Percentiles rank a stretch among this genome's conserved stretches.
phyloP scores from a whole-genome alignment of 1,140 invertebrate species.

The Drosophila sp. region DNA sequence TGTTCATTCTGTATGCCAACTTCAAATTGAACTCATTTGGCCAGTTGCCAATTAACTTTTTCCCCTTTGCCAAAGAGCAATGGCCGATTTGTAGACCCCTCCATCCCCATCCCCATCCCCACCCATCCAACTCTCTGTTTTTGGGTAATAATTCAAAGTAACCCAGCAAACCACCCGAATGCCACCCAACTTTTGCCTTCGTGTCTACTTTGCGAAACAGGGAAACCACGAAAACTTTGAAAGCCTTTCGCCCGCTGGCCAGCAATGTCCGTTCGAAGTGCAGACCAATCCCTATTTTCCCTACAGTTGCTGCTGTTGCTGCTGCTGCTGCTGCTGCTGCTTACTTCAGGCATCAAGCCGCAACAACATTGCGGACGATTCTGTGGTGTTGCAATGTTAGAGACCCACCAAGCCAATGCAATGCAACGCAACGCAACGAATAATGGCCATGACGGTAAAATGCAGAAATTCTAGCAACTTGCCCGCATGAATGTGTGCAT shows the following conservation, averaged over 20 bases:
- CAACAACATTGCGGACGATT: conserved; percentile 34
- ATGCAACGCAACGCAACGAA: not conserved
- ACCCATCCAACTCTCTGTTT: conserved; percentile 8
- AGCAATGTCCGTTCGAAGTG: conserved; percentile 53
- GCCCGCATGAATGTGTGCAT: conserved; percentile 28
- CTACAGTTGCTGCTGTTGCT: not conserved
- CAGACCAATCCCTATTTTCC: conserved; percentile 33
- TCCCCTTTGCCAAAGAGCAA: conserved; percentile 33
- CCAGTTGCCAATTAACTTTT: conserved; percentile 55
- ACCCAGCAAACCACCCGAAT: not conserved
- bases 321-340: not conserved
- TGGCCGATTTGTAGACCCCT: conserved; percentile 38
- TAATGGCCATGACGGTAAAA: conserved; percentile 48
- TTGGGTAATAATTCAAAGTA: conserved; percentile 57
- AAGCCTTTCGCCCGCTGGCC: conserved; percentile 45
- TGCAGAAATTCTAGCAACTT: conserved; percentile 46
- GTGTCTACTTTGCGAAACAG: conserved; percentile 31
- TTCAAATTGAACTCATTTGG: conserved; percentile 59
- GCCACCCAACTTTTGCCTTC: not conserved
- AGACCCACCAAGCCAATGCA: conserved; percentile 28
- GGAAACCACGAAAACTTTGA: conserved; percentile 57
- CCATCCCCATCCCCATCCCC: not conserved
- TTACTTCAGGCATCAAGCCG: not conserved
- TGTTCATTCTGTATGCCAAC: conserved; percentile 23
- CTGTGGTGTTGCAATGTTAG: conserved; percentile 49